A percentile compares a stretch with the other conserved stretches of the same genome.
phyloP scores from a whole-genome alignment of 2,113 vertebrate species.

The Pyxicephalus adspersus region DNA sequence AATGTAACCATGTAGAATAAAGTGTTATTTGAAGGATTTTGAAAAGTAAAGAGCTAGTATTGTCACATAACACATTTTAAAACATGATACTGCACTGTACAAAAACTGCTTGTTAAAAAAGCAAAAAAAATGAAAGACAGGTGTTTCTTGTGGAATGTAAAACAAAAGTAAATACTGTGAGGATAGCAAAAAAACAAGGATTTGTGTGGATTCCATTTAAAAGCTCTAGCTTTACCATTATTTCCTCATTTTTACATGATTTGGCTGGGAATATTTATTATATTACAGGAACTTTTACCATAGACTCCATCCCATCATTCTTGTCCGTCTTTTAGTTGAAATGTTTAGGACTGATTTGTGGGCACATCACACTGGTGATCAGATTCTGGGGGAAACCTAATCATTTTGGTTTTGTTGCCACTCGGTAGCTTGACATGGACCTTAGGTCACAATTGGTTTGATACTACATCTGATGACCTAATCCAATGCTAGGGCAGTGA shows the following conservation, averaged over 20 bases:
- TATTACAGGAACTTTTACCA: no score
- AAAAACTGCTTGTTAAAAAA: conserved; percentile 11
- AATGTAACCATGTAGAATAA: neutral
- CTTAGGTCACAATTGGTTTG: no score
- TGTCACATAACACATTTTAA: conserved; percentile 12
- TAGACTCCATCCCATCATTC: no score
- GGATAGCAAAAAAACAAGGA: neutral
- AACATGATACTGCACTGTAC: neutral
- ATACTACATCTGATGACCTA: no score
- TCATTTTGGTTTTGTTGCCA: no score
- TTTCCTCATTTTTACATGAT: neutral
- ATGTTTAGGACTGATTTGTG: no score
- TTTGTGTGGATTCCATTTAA: neutral
- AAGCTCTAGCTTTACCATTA: neutral
- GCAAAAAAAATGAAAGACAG: conserved; percentile 29
- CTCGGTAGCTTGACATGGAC: no score
- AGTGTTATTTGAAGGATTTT: neutral
- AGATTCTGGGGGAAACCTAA: no score
- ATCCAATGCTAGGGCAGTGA: no score
- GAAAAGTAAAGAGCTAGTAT: neutral
- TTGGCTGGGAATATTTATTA: no score
- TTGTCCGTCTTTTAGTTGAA: no score
- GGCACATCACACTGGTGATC: no score
- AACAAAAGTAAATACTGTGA: neutral
- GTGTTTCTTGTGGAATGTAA: conserved; percentile 21